Evolutionary conservation across 1,140 invertebrate species (phyloP), one percentile per base, ranked within the genome.

Genomic region (Orchesella cincta): DNA sequence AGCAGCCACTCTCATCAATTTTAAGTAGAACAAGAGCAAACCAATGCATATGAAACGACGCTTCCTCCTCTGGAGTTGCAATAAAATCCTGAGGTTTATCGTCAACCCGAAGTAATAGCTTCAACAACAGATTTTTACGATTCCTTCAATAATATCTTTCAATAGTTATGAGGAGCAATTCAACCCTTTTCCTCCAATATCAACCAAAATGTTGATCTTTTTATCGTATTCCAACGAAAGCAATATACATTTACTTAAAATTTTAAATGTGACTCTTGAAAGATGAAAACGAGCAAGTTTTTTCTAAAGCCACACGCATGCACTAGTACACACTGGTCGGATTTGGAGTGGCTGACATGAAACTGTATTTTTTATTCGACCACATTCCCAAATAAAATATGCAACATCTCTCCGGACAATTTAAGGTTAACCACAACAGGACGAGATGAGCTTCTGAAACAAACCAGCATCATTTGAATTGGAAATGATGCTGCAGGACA

Each of bases 401-500:
- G 52, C 14, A n/a, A 57, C 52, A 3, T 57, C 23, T 57, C 14
- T 26, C 23, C 23, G 52, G 52, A 46, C 52, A 57, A 57, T 57
- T 57, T 57, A 57, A 12, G 39, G 39, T 46, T 46, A 57, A 57
- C 52, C 52, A 57, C 52, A 57, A 57, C 14, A 57, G 23, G 52
- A 3, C 3, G 23, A 18, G 23, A 14, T 46, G 39, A 46, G 39
- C 39, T 46, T 46, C 39, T 46, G 39, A 46, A 46, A 8, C 39
- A 5, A 46, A 46, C 18, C 5, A 46, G 39, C 39, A 5, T n/a
- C n/a, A n/a, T 46, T 8, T 18, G 5, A 46, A 46, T 18, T 46
- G 39, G 39, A 46, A 46, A 46, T 5, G 39, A 46, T 46, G 5
- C n/a, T n/a, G n/a, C n/a, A n/a, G n/a, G n/a, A n/a, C n/a, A n/a